Conservation (phyloP, 2,113 vertebrate species). For the Grammomys surdaster region DNA sequence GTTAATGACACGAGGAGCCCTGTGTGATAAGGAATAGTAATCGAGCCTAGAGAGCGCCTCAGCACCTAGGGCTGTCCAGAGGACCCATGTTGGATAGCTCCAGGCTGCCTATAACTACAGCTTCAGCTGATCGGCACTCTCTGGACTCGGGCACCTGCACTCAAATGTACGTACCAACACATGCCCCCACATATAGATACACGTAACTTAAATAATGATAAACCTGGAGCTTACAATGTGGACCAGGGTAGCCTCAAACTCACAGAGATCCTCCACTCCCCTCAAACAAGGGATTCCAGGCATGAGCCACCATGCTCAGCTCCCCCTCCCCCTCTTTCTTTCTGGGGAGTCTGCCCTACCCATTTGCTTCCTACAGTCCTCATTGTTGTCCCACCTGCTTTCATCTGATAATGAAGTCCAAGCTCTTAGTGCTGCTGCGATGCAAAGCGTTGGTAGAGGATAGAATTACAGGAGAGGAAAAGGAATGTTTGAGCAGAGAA, state of each 20-base stretch:
- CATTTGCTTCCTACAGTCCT: not conserved
- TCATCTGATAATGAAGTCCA: constrained; percentile 4
- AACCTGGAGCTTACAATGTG: not conserved
- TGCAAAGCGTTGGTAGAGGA: not conserved
- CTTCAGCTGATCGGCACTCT: not conserved
- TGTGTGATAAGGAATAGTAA: not conserved
- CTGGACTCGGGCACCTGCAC: not conserved
- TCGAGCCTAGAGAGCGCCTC: not conserved
- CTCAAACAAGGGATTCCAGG: not conserved
- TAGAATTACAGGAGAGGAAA: not conserved
- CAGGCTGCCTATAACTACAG: not conserved
- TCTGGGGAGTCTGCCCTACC: not conserved
- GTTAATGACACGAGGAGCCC: constrained; percentile 16
- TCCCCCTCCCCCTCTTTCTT: not conserved
- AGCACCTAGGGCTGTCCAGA: not conserved
- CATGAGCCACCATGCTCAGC: no score
- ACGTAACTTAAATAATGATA: not conserved
- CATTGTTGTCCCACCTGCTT: not conserved
- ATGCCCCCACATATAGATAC: not conserved
- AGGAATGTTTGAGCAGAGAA: not conserved
- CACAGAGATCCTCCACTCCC: not conserved
- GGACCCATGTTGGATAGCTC: not conserved
- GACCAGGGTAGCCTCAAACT: not conserved
- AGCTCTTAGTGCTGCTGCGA: not conserved
- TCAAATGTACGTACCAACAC: not conserved